These are phyloP conservation scores for Heliconius eleuchia DNA, from an alignment of 1,140 invertebrate species.

Conservation along the genomic window DNA sequence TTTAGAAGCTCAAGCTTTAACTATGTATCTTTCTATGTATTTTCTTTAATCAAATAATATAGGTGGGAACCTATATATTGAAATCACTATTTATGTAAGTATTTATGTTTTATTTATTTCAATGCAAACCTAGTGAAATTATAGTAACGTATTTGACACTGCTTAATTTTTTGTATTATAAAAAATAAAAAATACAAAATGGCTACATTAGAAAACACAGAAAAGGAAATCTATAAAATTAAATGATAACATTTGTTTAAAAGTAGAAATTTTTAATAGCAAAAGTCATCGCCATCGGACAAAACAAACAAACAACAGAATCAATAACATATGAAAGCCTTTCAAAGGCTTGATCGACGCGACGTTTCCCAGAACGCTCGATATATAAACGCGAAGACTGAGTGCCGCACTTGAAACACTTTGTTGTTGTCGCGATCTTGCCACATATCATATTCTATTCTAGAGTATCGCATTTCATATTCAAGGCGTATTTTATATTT, in stretches of 20 bases:
- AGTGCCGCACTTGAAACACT: slow-evolving; percentile 20
- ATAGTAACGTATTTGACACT: no score
- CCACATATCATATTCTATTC: slow-evolving; percentile 28
- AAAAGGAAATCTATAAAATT: no score
- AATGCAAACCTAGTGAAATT: no score
- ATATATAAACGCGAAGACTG: slow-evolving; percentile 33
- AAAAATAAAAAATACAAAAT: no score
- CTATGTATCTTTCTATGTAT: neutral
- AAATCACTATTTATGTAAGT: no score
- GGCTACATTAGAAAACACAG: no score
- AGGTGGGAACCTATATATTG: neutral
- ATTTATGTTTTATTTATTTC: no score
- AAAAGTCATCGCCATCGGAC: neutral
- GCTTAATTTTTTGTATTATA: no score
- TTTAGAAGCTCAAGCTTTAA: neutral
- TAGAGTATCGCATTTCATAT: slow-evolving; percentile 30
- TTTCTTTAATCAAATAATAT: neutral
- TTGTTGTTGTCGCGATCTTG: slow-evolving; percentile 32
- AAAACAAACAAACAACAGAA: slow-evolving; percentile 16
- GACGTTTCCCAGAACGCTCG: slow-evolving; percentile 22
- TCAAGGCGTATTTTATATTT: slow-evolving; percentile 29
- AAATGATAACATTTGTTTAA: no score
- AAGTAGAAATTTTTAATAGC: neutral
- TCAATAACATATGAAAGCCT: slow-evolving; percentile 21
- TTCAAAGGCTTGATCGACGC: slow-evolving; percentile 29